phyloP scores from a whole-genome alignment of 2,113 vertebrate species.

The Sula dactylatra region DNA sequence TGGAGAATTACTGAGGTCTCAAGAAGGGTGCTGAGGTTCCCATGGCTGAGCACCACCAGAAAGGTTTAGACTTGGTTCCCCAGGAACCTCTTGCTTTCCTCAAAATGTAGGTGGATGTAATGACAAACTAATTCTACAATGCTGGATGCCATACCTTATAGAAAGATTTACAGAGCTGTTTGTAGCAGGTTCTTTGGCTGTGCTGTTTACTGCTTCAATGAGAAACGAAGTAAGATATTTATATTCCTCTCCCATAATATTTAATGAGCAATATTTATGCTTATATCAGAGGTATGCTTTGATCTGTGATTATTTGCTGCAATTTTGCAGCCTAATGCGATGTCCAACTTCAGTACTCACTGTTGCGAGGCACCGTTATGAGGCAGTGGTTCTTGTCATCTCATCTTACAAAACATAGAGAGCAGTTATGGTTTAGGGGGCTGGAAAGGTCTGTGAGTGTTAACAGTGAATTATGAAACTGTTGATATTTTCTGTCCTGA shows the following conservation, averaged over 20 bases:
- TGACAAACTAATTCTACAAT: neutral
- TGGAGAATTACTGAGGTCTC: neutral
- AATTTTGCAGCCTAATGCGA: neutral
- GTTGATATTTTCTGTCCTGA: neutral
- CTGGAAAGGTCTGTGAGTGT: constrained; percentile 1
- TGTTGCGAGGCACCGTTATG: neutral
- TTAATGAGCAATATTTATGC: constrained; percentile 54
- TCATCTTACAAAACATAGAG: neutral
- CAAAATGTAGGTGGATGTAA: neutral
- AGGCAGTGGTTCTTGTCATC: neutral
- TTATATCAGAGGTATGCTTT: constrained; percentile 3
- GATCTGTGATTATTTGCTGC: neutral
- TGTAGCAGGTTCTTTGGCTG: neutral
- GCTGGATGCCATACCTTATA: neutral
- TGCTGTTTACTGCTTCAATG: constrained; percentile 2
- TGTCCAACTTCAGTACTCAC: neutral
- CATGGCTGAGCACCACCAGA: neutral
- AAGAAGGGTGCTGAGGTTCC: neutral
- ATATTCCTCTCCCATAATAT: constrained; percentile 37
- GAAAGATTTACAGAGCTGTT: neutral
- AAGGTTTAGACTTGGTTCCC: neutral
- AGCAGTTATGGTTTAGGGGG: neutral
- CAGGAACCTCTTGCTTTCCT: neutral
- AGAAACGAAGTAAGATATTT: constrained; percentile 17
- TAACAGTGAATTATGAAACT: constrained; percentile 18